These are phyloP conservation scores for Jordanella pulchra DNA, from an alignment of 2,797 vertebrate species.

Conservation along the genomic window DNA sequence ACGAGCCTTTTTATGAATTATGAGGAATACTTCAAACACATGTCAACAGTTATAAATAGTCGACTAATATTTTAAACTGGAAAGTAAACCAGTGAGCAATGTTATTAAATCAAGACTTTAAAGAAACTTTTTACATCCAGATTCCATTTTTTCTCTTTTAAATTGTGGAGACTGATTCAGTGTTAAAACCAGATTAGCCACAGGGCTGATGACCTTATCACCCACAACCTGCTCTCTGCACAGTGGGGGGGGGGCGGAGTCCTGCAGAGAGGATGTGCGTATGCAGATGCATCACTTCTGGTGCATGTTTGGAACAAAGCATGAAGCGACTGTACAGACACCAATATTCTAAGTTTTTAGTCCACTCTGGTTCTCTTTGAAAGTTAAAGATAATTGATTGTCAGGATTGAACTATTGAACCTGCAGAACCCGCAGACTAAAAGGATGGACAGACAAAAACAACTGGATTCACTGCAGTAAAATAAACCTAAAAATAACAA, in stretches of 20 bases:
- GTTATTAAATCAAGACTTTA: neutral
- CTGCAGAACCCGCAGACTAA: neutral
- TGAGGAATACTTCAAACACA: too few species aligned
- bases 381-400: neutral
- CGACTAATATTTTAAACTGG: neutral
- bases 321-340: neutral
- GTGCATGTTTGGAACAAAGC: neutral
- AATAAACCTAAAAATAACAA: too few species aligned
- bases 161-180: neutral
- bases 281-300: neutral
- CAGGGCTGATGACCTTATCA: neutral
- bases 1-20: too few species aligned
- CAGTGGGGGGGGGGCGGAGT: neutral
- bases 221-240: neutral
- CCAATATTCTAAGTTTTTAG: neutral
- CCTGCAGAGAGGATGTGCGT: conserved; percentile 4
- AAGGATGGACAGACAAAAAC: neutral
- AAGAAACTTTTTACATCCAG: neutral
- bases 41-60: neutral
- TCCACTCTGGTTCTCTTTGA: neutral
- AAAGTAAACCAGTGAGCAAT: neutral
- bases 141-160: neutral
- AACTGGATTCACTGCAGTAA: too few species aligned
- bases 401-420: neutral
- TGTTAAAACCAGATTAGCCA: conserved; percentile 1